phyloP scores from a whole-genome alignment of 2,113 vertebrate species.

The Neopipo cinnamomea region DNA sequence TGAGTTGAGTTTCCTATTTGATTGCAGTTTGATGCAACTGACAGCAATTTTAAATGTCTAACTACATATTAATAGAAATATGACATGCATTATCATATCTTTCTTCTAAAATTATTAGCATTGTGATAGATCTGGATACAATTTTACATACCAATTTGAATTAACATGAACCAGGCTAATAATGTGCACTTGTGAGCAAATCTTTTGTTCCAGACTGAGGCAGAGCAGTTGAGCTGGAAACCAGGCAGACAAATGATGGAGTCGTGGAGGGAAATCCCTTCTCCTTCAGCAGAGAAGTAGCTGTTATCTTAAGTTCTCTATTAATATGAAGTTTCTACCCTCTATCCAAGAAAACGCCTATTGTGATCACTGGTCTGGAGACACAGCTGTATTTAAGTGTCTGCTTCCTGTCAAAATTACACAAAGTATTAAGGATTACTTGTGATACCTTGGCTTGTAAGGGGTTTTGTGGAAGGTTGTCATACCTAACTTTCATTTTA shows the following conservation, averaged over 20 bases:
- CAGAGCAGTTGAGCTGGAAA: neutral
- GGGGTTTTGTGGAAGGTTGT: neutral
- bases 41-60: neutral
- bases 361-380: neutral
- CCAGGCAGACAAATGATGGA: neutral
- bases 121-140: neutral
- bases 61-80: neutral
- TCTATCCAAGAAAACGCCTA: neutral
- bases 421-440: neutral
- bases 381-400: neutral
- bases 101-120: neutral
- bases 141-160: neutral
- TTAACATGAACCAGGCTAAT: constrained; percentile 33
- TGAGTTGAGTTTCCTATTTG: neutral
- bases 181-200: neutral
- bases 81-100: neutral
- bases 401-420: neutral
- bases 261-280: constrained; percentile 15
- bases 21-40: neutral
- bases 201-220: neutral
- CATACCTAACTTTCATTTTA: neutral
- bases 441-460: neutral
- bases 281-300: neutral
- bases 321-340: neutral
- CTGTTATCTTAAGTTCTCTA: neutral